Evolutionary conservation across 2,113 vertebrate species (phyloP), one percentile per base, ranked within the genome.

Genomic region (Sapajus apella): DNA sequence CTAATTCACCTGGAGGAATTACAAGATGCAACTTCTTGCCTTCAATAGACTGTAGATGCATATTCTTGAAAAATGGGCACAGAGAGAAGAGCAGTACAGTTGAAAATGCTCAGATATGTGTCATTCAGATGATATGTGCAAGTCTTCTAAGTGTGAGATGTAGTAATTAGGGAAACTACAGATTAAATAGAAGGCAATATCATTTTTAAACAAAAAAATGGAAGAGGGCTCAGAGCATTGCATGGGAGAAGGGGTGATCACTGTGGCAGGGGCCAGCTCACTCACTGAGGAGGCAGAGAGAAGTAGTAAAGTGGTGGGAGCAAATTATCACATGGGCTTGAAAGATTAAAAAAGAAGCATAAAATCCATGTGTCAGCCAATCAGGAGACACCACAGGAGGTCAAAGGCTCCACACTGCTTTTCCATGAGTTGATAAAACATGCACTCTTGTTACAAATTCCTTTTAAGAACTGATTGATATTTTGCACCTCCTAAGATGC

Each of bases 1-100:
- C 30, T 87, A 58, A 80, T 84, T 94, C 64, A 90, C 30, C 35
- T 70, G 43, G 7, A 79, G 35, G 7, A 76, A 68, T 88, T 81
- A 77, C 45, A 93, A 83, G 47, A 56, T 32, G 73, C 0, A 56
- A 16, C 32, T 52, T 14, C 3, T 86, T 43, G 58, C 58, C 21
- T 88, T 47, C 17, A 50, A 66, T 21, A 70, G 0, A 35, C 1
- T 16, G 3, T 50, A 75, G 14, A 43, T 9, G 47, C 3, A 66
- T 32, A 18, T 56, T 73, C 52, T 84, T 94, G 25, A 76, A 81
- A 64, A 83, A 64, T 20, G 56, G 7, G 4, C 4, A 47, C 8
- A 76, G 16, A 30, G 37, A 92, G 10, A 87, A 97, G 45, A 80
- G 5, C 5, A 81, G 8, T 4, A 56, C 6, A 79, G 80, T 91